Conservation (phyloP, 1,140 invertebrate genomes). For the Luehdorfia chinensis region DNA sequence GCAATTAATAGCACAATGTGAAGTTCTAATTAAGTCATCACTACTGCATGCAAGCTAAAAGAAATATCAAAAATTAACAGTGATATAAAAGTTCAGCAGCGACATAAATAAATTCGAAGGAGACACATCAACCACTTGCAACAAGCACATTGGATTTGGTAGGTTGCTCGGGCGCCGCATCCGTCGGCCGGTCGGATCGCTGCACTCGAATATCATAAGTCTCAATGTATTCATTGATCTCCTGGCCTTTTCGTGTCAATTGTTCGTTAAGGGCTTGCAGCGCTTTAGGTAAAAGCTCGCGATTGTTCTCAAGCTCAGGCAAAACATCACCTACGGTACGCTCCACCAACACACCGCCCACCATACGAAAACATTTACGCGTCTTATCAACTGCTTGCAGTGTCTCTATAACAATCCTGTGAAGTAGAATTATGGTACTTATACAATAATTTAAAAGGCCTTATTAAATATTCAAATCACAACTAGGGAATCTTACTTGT, state of each 20-base stretch:
- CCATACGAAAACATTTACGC: conserved; percentile 95
- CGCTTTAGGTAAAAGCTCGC: conserved; percentile 88
- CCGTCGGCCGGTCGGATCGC: conserved; percentile 78
- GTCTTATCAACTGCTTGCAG: conserved; percentile 90
- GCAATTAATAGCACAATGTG: too few relatives aligned
- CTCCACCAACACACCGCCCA: conserved; percentile 96
- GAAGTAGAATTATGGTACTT: conserved; percentile 58
- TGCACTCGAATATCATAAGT: conserved; percentile 91
- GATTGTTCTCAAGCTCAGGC: conserved; percentile 89
- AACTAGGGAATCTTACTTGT: too few relatives aligned
- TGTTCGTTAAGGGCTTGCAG: conserved; percentile 89
- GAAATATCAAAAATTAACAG: too few relatives aligned
- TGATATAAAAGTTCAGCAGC: too few relatives aligned
- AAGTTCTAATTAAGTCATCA: too few relatives aligned
- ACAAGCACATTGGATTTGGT: conserved; percentile 80
- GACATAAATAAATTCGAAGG: too few relatives aligned
- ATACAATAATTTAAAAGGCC: too few relatives aligned
- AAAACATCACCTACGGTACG: conserved; percentile 94
- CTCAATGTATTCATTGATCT: conserved; percentile 96
- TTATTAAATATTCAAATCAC: too few relatives aligned
- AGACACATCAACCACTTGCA: conserved; percentile 46
- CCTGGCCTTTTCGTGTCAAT: conserved; percentile 90
- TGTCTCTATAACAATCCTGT: conserved; percentile 95
- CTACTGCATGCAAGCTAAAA: too few relatives aligned
- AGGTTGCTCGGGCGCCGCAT: conserved; percentile 46